phyloP scores from a whole-genome alignment of 2,113 vertebrate species.

The Erythrocebus patas region DNA sequence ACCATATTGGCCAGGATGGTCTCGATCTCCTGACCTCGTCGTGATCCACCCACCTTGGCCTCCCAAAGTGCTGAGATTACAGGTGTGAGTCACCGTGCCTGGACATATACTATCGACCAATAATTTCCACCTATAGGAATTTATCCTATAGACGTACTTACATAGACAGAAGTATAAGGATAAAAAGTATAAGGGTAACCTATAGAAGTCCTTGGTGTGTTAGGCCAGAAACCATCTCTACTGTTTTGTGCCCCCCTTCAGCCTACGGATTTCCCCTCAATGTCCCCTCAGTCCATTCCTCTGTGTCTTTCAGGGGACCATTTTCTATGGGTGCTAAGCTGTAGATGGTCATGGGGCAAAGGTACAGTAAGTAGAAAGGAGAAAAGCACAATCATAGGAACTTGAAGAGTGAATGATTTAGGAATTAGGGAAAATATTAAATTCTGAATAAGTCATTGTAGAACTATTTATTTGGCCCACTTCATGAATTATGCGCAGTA shows the following conservation, averaged over 20 bases:
- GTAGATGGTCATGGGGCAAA: neutral
- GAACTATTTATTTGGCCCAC: neutral
- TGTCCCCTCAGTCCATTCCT: neutral
- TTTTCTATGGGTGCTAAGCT: neutral
- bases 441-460: neutral
- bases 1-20: too few relatives aligned
- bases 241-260: neutral
- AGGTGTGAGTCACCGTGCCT: fast-evolving
- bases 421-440: neutral
- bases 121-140: neutral
- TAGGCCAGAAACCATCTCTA: neutral
- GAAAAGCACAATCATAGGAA: neutral
- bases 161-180: neutral
- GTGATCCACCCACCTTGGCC: too few relatives aligned
- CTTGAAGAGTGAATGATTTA: neutral
- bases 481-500: neutral
- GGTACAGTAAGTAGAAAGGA: neutral
- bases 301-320: neutral
- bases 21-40: too few relatives aligned
- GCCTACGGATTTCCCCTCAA: neutral
- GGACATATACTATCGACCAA: neutral
- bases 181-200: neutral
- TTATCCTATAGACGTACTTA: neutral
- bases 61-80: too few relatives aligned
- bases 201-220: neutral